Evolutionary conservation across 2,888 invertebrate genomes (phyloP), one percentile per base, ranked within the genome.

Genomic region (Trypoxylon attenuatum): DNA sequence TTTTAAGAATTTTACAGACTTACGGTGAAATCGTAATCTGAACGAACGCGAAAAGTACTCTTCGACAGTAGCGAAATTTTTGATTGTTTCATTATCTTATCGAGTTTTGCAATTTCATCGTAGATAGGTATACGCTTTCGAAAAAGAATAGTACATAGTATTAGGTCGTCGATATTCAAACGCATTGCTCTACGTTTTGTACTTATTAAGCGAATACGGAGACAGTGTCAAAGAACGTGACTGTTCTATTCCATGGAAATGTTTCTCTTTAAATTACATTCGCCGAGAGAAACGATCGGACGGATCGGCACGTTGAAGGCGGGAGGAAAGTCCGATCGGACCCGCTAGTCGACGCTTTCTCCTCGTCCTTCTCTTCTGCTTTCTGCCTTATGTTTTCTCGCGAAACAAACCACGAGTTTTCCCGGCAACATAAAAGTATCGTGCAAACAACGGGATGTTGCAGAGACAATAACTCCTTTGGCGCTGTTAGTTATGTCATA

Each of bases 31-130:
- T 43, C 10, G 22, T n/a, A 21, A 43, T n/a, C 22, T 1, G 22
- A 43, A 21, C n/a, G n/a, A n/a, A n/a, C n/a, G n/a, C 2, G 13
- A 1, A n/a, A 18, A 18, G 16, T 19, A 47, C 27, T 25, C 25
- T 46, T 46, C n/a, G 29, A 47, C 10, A 13, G 8, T 29, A 47
- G 16, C 19, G 29, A 18, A 29, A 27, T 29, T 19, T 47, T 46
- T 29, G 41, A 65, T 69, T 42, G 45, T 50, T 54, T 56, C 50
- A 58, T 60, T 66, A 65, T 55, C 61, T 60, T 66, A 62, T 60
- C 68, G 42, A 60, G 57, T 54, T 47, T n/a, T n/a, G n/a, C n/a
- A n/a, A 29, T 29, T 27, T 18, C 16, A 18, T 29, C 27, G 19
- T 47, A 29, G 29, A 18, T 47, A 18, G 18, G 27, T 25, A 4